These are phyloP conservation scores for Mythimna lalbum DNA, from an alignment of 2,888 invertebrate genomes.

Conservation along the genomic window DNA sequence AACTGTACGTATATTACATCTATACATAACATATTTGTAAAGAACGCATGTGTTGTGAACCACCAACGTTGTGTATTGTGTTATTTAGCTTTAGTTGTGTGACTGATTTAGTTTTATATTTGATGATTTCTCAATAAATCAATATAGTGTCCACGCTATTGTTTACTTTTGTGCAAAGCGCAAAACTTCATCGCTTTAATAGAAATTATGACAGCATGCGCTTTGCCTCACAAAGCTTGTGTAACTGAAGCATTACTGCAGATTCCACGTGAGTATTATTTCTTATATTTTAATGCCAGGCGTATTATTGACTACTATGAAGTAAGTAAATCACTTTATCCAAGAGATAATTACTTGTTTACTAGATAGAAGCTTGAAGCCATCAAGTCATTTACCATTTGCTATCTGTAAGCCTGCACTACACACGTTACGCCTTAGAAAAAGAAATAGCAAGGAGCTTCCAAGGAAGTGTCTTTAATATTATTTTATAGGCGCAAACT, in stretches of 20 bases:
- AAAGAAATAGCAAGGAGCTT: conserved; percentile 29
- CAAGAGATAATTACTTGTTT: background rate
- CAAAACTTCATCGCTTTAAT: conserved; percentile 54
- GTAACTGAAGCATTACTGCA: conserved; percentile 58
- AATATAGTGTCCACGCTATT: conserved; percentile 72
- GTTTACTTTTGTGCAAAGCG: conserved; percentile 63
- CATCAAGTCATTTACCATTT: conserved; percentile 21
- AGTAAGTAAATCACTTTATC: conserved; percentile 11
- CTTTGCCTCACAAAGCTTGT: conserved; percentile 79
- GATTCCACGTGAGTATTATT: conserved; percentile 73
- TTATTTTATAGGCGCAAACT: conserved; percentile 4
- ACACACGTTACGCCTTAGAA: background rate
- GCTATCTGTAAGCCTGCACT: conserved; percentile 3
- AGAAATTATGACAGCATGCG: conserved; percentile 75
- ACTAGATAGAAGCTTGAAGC: conserved; percentile 28
- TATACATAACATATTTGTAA: conserved; percentile 56
- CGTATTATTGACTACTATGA: background rate
- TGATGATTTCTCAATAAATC: conserved; percentile 76
- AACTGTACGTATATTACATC: conserved; percentile 29
- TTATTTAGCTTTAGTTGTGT: conserved; percentile 79
- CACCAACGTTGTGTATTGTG: conserved; percentile 68
- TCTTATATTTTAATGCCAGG: conserved; percentile 43
- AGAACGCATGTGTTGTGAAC: conserved; percentile 68
- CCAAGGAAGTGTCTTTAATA: background rate
- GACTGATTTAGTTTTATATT: conserved; percentile 86